Evolutionary conservation across 2,113 vertebrate genomes (phyloP).

Genomic region (Phylloscopus whistleri): DNA sequence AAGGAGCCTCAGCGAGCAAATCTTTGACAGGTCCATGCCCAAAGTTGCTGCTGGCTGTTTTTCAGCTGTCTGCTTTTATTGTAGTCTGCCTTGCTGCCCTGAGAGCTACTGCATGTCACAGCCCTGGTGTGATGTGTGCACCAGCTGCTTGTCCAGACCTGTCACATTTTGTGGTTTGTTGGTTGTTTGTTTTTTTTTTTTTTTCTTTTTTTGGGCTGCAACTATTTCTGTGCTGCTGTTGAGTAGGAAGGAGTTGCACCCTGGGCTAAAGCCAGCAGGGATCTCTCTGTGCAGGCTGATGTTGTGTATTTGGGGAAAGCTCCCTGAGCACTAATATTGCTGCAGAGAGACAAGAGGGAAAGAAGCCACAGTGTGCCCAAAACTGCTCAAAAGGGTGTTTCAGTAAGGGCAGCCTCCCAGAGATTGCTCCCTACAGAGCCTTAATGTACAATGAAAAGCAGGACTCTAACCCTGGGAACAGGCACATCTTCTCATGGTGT

Average conservation of each 20-base stretch:
- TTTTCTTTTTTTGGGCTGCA: neutral
- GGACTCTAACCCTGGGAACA: neutral
- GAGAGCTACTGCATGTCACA: neutral
- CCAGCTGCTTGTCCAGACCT: conserved; percentile 18
- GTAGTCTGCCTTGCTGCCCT: neutral
- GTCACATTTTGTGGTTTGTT: neutral
- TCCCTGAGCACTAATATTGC: neutral
- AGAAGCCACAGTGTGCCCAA: neutral
- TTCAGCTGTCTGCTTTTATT: conserved; percentile 24
- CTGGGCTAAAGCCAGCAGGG: neutral
- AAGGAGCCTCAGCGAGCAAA: neutral
- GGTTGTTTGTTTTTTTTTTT: neutral
- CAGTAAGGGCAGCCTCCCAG: neutral
- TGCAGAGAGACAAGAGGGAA: neutral
- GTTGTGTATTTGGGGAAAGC: neutral
- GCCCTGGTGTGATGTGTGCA: neutral
- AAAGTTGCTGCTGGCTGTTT: neutral
- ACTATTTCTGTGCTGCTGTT: neutral
- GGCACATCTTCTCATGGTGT: neutral
- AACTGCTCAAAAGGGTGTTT: neutral
- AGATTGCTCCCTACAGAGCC: neutral
- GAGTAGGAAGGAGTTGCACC: neutral
- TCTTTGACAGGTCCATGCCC: neutral
- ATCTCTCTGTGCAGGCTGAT: neutral
- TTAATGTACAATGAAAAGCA: neutral